Base-by-base conservation (phyloP, 2,888 invertebrate species). In the Trilocha varians region DNA sequence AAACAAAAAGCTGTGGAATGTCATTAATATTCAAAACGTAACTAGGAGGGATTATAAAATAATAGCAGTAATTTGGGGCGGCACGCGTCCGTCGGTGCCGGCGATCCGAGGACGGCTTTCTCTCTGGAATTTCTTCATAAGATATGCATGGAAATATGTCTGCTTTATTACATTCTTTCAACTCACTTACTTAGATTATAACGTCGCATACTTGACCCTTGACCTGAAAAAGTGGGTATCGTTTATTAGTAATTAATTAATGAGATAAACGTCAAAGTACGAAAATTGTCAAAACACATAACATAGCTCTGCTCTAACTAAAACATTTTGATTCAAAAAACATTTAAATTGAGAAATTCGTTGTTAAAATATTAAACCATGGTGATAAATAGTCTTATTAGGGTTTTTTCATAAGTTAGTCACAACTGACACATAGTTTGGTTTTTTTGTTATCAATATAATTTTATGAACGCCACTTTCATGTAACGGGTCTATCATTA, bases 11-110 rank as follows among this genome's bases (percentile, higher is more conserved):
- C 72, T 67, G 57, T 61, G 82, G 84, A 83, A 85, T 85, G 78
- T 77, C 71, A 84, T 85, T 84, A 85, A 84, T 85, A 84, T 85
- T 85, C 83, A 74, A 78, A 80, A 77, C 80, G 75, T 80, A 79
- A 82, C 76, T 76, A 75, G 77, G 83, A 79, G 80, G 84, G 78
- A 82, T 84, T 84, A 83, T 82, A 83, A 83, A 85, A 84, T 84
- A 82, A 84, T 85, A 84, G 82, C 74, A 84, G 84, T 83, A 83
- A 83, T 83, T 83, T 84, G 65, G 79, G 70, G 59, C 70, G 80
- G 78, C 71, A 72, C 69, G 75, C 70, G 72, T 63, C 62, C 66
- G 52, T 49, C 55, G 47, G 46, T 54, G 51, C 50, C 47, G 55
- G 51, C 57, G 53, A 57, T 52, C 48, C 57, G 44, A 53, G 41